These are phyloP conservation scores for Hyalella azteca DNA, from an alignment of 2,888 invertebrate species.

Conservation along the genomic window DNA sequence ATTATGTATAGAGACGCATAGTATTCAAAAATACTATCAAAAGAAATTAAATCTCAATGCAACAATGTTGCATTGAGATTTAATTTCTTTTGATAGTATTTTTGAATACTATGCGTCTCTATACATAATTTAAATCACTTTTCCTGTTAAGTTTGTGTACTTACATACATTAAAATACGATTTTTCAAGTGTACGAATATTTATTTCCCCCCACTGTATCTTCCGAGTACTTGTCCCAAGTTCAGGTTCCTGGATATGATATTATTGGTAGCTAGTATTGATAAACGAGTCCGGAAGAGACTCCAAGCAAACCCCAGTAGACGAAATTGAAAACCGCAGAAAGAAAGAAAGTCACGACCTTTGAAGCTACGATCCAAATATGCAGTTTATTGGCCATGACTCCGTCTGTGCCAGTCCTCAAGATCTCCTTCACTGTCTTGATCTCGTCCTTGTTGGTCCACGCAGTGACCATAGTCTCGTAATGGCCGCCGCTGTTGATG, in stretches of 20 bases:
- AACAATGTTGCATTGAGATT: too few species aligned
- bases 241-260: background rate
- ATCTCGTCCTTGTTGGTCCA: background rate
- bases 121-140: too few species aligned
- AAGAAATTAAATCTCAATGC: too few species aligned
- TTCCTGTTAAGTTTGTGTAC: too few species aligned
- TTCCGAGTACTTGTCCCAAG: too few species aligned
- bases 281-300: constrained; percentile 42
- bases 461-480: background rate
- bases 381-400: background rate
- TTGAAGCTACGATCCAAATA: constrained; percentile 31
- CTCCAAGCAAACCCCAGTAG: constrained; percentile 48
- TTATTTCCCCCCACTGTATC: too few species aligned
- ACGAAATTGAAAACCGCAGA: constrained; percentile 36
- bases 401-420: background rate
- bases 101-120: too few species aligned
- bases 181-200: too few species aligned
- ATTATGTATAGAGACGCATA: too few species aligned
- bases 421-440: background rate
- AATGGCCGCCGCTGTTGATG: background rate
- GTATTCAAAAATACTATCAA: too few species aligned
- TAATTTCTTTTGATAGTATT: too few species aligned
- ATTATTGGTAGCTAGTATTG: background rate
- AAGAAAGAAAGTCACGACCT: background rate
- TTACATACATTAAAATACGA: too few species aligned